phyloP scores from a whole-genome alignment of 2,797 vertebrate species.

The Tapera naevia region DNA sequence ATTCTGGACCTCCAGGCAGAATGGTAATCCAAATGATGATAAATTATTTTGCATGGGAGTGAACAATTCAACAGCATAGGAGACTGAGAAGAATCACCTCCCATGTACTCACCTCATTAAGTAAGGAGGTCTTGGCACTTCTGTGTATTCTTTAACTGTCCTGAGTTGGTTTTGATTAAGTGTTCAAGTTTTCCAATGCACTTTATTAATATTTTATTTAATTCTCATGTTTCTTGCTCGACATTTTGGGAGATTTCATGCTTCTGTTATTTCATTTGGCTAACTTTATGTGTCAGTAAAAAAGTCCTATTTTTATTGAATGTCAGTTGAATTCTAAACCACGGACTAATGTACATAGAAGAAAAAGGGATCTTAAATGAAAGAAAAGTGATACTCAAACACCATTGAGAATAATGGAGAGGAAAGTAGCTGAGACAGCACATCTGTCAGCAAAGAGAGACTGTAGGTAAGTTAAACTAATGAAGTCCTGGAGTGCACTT shows the following conservation, averaged over 20 bases:
- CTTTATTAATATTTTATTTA: not conserved
- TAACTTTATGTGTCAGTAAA: not conserved
- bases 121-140: not conserved
- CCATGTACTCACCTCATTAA: not conserved
- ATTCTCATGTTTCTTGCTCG: not conserved
- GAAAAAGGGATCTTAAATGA: not conserved
- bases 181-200: not conserved
- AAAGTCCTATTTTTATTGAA: not conserved
- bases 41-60: accelerated
- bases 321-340: not conserved
- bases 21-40: not conserved
- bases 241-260: not conserved
- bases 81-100: not conserved
- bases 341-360: not conserved
- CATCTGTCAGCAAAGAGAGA: not conserved
- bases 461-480: not conserved
- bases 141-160: not conserved
- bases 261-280: not conserved
- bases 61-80: accelerated
- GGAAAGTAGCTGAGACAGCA: not conserved
- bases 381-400: not conserved
- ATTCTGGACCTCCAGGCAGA: not conserved
- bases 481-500: not conserved
- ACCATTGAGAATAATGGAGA: not conserved
- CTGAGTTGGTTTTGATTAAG: not conserved